Percentiles rank a stretch among this genome's conserved stretches.
Evolutionary conservation across 1,140 invertebrate species (phyloP).

Genomic region (Cotesia vestalis): DNA sequence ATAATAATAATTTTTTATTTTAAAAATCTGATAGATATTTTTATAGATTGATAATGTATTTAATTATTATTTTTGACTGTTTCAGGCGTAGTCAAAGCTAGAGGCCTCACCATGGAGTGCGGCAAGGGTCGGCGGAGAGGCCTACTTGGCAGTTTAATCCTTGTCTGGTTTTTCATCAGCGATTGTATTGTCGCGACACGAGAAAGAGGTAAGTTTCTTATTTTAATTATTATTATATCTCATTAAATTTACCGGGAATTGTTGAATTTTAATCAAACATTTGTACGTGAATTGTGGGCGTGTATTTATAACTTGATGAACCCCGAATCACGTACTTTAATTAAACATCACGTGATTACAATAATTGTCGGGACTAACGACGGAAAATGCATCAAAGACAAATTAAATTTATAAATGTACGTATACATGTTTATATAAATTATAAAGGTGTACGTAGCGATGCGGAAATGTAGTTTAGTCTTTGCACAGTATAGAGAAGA

Average conservation of each 20-base stretch:
- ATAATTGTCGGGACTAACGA: too few relatives aligned
- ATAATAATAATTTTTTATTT: neutral
- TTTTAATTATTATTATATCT: neutral
- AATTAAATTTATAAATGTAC: too few relatives aligned
- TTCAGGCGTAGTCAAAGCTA: constrained; percentile 62
- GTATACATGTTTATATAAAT: too few relatives aligned
- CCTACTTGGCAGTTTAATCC: constrained; percentile 58
- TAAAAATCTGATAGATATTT: neutral
- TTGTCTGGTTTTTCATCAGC: constrained; percentile 61
- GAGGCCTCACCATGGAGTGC: constrained; percentile 62
- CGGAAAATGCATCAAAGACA: too few relatives aligned
- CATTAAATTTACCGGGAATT: too few relatives aligned
- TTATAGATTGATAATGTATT: neutral
- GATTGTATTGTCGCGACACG: constrained; percentile 56
- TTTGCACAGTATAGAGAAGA: too few relatives aligned
- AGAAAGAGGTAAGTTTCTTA: constrained; percentile 58
- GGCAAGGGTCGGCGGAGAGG: constrained; percentile 63
- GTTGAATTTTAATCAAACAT: too few relatives aligned
- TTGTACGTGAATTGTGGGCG: neutral
- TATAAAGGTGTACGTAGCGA: too few relatives aligned
- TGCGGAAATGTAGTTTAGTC: too few relatives aligned
- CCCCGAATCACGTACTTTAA: neutral
- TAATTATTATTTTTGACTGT: constrained; percentile 43
- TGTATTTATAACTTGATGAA: constrained; percentile 10
- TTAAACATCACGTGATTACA: constrained; percentile 3